Evolutionary conservation across 1,140 invertebrate species (phyloP).

Genomic region (Macrocentrus cingulum): DNA sequence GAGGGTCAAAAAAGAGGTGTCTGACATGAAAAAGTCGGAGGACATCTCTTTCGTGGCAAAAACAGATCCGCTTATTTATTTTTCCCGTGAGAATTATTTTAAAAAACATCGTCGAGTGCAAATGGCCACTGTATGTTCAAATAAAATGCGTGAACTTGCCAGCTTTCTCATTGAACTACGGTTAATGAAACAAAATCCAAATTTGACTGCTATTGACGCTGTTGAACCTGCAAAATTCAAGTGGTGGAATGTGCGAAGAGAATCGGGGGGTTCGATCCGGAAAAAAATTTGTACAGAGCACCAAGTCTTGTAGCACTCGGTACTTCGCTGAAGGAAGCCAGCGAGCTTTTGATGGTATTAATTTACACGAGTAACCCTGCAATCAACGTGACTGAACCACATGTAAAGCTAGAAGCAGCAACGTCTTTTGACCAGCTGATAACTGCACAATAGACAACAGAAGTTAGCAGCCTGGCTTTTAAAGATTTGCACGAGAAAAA

Average conservation of each 20-base stretch:
- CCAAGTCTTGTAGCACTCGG: background rate
- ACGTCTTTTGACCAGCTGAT: background rate
- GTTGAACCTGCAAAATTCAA: background rate
- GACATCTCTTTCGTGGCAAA: constrained; percentile 1
- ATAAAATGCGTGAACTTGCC: constrained; percentile 10
- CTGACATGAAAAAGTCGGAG: background rate
- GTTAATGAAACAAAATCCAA: constrained; percentile 4
- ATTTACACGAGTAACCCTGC: constrained; percentile 31
- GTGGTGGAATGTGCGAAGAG: background rate
- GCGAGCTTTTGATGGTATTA: constrained; percentile 41
- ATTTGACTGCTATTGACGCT: background rate
- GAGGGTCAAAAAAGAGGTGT: constrained; percentile 4
- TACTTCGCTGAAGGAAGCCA: background rate
- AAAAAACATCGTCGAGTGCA: constrained; percentile 4
- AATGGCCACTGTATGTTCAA: background rate
- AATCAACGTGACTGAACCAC: constrained; percentile 4
- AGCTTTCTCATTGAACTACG: background rate
- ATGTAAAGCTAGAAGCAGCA: background rate
- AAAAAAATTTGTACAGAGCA: background rate
- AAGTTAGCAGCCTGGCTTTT: constrained; percentile 8
- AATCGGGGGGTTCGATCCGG: background rate
- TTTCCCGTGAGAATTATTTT: background rate
- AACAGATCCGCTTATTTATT: constrained; percentile 1
- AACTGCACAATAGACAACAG: background rate
- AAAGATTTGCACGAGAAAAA: constrained; percentile 6